Conservation (phyloP, 2,113 vertebrate species). For the Strigops habroptila region DNA sequence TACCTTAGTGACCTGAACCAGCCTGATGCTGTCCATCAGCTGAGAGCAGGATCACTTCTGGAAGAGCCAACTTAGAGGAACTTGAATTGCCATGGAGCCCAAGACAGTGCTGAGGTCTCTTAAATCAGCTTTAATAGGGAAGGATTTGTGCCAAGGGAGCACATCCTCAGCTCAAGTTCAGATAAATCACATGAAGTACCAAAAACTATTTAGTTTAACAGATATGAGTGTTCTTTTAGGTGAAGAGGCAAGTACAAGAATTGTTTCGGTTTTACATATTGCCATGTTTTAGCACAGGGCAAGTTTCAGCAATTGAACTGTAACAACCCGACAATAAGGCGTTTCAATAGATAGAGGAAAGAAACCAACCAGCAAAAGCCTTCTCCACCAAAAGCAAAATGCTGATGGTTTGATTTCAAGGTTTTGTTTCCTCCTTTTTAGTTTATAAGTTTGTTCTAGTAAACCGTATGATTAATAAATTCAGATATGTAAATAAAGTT, state of each 20-base stretch:
- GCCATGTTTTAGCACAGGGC: neutral
- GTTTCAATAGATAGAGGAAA: neutral
- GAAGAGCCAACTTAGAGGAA: neutral
- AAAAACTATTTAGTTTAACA: neutral
- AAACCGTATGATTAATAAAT: neutral
- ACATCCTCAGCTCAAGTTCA: neutral
- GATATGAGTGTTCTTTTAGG: neutral
- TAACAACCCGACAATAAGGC: neutral
- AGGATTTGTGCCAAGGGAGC: neutral
- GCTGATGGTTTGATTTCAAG: neutral
- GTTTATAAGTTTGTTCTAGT: neutral
- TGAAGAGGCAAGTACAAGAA: neutral
- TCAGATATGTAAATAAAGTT: neutral
- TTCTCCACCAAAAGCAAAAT: neutral
- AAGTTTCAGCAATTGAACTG: neutral
- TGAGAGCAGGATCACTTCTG: neutral
- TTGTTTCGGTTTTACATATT: neutral
- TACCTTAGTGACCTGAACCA: neutral
- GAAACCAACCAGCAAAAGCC: neutral
- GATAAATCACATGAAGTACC: neutral
- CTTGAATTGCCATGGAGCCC: neutral
- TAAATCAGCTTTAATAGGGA: neutral
- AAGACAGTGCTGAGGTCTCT: neutral
- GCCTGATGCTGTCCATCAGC: neutral
- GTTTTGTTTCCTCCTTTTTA: neutral